Percentiles rank a stretch among this genome's conserved stretches.
These are phyloP conservation scores for Drosophila nr. medialis DNA, from an alignment of 2,888 invertebrate genomes.

Conservation along the genomic window DNA sequence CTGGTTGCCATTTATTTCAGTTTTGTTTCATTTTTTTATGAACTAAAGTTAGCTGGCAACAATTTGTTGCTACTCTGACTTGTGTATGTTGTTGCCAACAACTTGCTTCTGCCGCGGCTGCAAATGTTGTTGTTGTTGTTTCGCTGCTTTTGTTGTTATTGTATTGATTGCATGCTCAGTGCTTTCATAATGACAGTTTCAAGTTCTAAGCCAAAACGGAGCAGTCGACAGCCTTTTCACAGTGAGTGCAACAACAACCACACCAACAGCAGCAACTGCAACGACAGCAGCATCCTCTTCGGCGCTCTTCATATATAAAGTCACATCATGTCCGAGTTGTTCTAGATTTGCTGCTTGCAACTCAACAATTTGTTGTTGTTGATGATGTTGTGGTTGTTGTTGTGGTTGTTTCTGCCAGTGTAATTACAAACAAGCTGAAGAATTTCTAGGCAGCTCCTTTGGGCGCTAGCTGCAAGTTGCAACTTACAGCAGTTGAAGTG, in stretches of 20 bases:
- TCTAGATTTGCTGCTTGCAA: slow-evolving; percentile 67
- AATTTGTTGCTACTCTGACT: slow-evolving; percentile 33
- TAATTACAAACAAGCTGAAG: slow-evolving; percentile 76
- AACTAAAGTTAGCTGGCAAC: slow-evolving; percentile 46
- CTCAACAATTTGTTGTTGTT: slow-evolving; percentile 54
- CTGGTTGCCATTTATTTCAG: slow-evolving; percentile 70
- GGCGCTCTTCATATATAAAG: slow-evolving; percentile 60
- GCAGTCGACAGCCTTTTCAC: slow-evolving; percentile 26
- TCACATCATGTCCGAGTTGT: slow-evolving; percentile 77
- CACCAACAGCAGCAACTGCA: slow-evolving; percentile 19
- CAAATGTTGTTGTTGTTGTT: slow-evolving; percentile 27
- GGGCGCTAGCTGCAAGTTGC: slow-evolving; percentile 65
- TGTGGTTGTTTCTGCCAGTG: slow-evolving; percentile 49
- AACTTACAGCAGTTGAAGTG: slow-evolving; percentile 48
- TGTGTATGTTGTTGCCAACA: slow-evolving; percentile 13
- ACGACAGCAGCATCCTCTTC: slow-evolving; percentile 51
- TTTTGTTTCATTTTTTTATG: slow-evolving; percentile 69
- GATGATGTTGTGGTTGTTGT: slow-evolving; percentile 41
- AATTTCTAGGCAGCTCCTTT: slow-evolving; percentile 76
- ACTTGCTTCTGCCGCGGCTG: slow-evolving; percentile 18
- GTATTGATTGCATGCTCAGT: slow-evolving; percentile 80
- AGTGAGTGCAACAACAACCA: slow-evolving; percentile 19
- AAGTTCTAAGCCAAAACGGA: slow-evolving; percentile 78
- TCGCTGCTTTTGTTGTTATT: slow-evolving; percentile 38
- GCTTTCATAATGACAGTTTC: slow-evolving; percentile 79